Evolutionary conservation across 2,888 invertebrate species (phyloP).

Genomic region (Melanchra persicariae): DNA sequence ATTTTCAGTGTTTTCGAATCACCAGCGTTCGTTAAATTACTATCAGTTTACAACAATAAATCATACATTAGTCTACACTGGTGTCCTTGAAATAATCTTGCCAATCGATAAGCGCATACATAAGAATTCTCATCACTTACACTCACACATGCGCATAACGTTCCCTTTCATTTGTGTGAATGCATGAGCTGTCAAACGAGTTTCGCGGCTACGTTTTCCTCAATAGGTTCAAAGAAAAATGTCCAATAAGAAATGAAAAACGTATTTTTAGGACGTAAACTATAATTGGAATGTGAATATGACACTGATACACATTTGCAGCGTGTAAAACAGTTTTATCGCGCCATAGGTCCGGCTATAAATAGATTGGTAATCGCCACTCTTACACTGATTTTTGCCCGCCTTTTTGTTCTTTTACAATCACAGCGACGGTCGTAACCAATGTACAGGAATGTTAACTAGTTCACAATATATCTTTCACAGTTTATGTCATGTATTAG

Average conservation of each 20-base stretch:
- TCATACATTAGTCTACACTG: slow-evolving; percentile 68
- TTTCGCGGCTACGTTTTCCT: slow-evolving; percentile 84
- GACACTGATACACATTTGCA: slow-evolving; percentile 63
- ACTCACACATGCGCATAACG: slow-evolving; percentile 82
- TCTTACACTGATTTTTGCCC: slow-evolving; percentile 86
- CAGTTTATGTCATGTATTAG: slow-evolving; percentile 69
- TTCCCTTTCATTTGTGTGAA: slow-evolving; percentile 74
- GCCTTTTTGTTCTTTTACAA: slow-evolving; percentile 83
- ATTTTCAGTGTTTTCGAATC: slow-evolving; percentile 67
- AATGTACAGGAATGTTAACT: slow-evolving; percentile 67
- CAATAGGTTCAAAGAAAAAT: slow-evolving; percentile 62
- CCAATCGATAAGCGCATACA: slow-evolving; percentile 86
- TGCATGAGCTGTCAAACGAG: slow-evolving; percentile 88
- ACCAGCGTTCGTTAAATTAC: slow-evolving; percentile 48
- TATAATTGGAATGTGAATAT: slow-evolving; percentile 68
- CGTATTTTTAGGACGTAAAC: slow-evolving; percentile 57
- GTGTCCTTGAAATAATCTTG: slow-evolving; percentile 87
- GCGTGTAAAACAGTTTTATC: slow-evolving; percentile 76
- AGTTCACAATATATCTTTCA: slow-evolving; percentile 73
- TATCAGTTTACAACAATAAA: slow-evolving; percentile 58
- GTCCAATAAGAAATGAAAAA: slow-evolving; percentile 68
- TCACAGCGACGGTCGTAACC: slow-evolving; percentile 71
- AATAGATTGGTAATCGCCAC: slow-evolving; percentile 86
- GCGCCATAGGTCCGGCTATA: slow-evolving; percentile 83
- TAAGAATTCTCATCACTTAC: slow-evolving; percentile 87